Conservation (phyloP, 2,113 vertebrate genomes). For the Carollia perspicillata region DNA sequence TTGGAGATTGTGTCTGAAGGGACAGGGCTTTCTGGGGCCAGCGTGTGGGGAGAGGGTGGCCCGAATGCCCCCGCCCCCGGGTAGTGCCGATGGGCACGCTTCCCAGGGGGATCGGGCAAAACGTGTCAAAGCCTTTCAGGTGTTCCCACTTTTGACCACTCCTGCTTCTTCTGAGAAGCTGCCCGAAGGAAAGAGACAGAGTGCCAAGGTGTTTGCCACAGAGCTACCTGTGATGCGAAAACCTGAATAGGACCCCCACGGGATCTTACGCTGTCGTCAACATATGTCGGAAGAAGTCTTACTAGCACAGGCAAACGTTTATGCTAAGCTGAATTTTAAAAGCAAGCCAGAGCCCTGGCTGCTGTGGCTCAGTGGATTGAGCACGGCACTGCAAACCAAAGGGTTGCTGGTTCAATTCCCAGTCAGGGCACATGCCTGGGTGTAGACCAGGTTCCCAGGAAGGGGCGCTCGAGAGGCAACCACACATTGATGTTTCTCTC, state of each 20-base stretch:
- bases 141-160: not conserved
- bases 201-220: not conserved
- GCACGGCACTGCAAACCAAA: no score
- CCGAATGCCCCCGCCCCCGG: accelerated
- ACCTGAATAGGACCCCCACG: accelerated
- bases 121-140: not conserved
- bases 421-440: no score
- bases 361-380: no score
- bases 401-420: no score
- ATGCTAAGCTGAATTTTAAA: not conserved
- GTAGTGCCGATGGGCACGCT: accelerated
- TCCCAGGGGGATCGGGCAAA: not conserved
- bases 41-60: accelerated
- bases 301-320: not conserved
- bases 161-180: not conserved
- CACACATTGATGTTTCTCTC: no score
- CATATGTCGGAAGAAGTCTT: not conserved
- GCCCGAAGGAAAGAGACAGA: not conserved
- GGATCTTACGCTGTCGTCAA: not conserved
- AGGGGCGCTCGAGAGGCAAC: no score
- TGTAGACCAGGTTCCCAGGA: no score
- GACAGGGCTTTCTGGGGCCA: not conserved
- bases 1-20: not conserved
- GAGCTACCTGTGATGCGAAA: not conserved
- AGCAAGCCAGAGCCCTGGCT: not conserved